Evolutionary conservation across 2,797 vertebrate genomes (phyloP), one percentile per base, ranked within the genome.

Genomic region (Pantherophis vulpinus): DNA sequence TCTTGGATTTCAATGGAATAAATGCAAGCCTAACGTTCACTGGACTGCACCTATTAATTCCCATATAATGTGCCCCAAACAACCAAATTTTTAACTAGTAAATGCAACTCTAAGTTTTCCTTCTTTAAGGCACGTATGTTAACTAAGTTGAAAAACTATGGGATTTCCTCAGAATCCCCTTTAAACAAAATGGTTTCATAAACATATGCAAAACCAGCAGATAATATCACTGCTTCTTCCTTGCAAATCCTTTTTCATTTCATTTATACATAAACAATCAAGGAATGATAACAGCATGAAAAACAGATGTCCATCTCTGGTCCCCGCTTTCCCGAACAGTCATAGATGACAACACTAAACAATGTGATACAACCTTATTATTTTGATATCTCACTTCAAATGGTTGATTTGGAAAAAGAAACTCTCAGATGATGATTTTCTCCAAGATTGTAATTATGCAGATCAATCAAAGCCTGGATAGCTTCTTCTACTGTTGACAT

Each of bases 401-500:
- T 99, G 93, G 99, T 99, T 95, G 99, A 99, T 97, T 99, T 99
- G 66, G 99, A 99, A 97, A 99, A 99, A 94, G 99, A 99, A 94
- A 99, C 99, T 97, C 99, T 98, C 98, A 99, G 98, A 97, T 99
- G 99, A 96, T 99, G 99, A 97, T 98, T 99, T 97, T 98, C 98
- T 92, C 99, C 99, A 98, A 99, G 99, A 97, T 99, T 99, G 96
- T 99, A 99, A 98, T 99, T 99, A 97, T 99, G 99, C 94, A 99
- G 99, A 97, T 99, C 99, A 90, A 99, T 99, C 98, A 99, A 97
- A 91, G 98, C 98, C 96, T 99, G 99, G 97, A 99, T 99, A 94
- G 99, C 99, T 98, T 99, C 99, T 96, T 99, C 99, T 97, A 99
- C 98, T 86, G 99, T 98, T 32, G 99, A 98, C 99, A 99, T 99